phyloP scores from a whole-genome alignment of 2,888 invertebrate species.

The Eristalinus sepulchralis region DNA sequence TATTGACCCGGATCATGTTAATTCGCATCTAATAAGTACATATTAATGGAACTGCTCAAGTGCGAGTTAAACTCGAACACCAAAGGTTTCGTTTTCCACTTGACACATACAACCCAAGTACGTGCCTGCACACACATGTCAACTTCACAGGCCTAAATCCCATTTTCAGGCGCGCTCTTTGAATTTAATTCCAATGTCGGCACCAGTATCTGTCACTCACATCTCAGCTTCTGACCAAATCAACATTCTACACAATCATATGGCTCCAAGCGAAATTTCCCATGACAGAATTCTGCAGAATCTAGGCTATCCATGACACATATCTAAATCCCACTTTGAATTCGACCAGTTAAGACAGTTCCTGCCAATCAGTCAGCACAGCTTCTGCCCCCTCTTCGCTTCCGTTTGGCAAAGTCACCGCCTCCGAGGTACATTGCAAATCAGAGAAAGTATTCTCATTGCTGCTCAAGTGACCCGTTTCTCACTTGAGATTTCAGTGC shows the following conservation, averaged over 20 bases:
- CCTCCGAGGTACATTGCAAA: neutral
- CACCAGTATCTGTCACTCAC: neutral
- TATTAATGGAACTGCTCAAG: too few relatives aligned
- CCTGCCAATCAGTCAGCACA: neutral
- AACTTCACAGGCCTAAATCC: too few relatives aligned
- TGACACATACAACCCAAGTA: too few relatives aligned
- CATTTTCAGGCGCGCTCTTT: too few relatives aligned
- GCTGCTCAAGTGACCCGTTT: conserved; percentile 1
- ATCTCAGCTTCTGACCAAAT: too few relatives aligned
- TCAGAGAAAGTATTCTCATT: neutral
- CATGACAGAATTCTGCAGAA: neutral
- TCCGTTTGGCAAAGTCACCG: neutral
- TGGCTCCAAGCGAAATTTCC: neutral
- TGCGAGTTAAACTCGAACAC: too few relatives aligned
- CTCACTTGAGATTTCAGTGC: neutral
- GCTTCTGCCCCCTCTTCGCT: neutral
- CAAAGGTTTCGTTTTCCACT: too few relatives aligned
- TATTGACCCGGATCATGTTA: too few relatives aligned
- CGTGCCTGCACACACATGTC: too few relatives aligned
- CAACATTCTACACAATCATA: neutral
- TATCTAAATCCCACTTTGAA: neutral
- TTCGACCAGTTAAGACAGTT: neutral
- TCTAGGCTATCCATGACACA: neutral
- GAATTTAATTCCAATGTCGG: too few relatives aligned
- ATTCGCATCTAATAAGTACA: too few relatives aligned